phyloP scores from a whole-genome alignment of 2,888 invertebrate species.

The Eubasilissa splendida region DNA sequence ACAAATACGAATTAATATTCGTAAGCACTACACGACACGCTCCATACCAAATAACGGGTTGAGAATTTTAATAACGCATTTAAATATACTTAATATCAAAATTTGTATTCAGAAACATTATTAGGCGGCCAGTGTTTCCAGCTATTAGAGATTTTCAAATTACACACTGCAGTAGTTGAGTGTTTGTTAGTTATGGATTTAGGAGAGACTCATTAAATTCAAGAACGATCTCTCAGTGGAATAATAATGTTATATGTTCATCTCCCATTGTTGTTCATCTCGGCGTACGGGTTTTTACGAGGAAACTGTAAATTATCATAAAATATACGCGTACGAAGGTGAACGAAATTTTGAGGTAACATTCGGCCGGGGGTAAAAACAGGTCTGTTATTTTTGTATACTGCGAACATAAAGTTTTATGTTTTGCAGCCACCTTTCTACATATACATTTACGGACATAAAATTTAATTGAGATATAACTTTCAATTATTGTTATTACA shows the following conservation, averaged over 20 bases:
- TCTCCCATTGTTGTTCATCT: not conserved
- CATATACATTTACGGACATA: too few species aligned
- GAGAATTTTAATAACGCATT: not conserved
- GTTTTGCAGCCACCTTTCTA: too few species aligned
- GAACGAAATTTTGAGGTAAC: not conserved
- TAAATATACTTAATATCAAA: not conserved
- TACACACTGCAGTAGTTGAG: constrained; percentile 2
- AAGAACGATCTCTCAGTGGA: not conserved
- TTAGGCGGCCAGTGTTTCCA: constrained; percentile 10
- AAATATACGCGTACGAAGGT: not conserved
- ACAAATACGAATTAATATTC: not conserved
- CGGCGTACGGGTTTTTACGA: not conserved
- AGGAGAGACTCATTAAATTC: constrained; percentile 3
- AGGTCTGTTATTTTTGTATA: too few species aligned
- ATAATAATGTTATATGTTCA: constrained; percentile 10
- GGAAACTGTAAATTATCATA: constrained; percentile 12
- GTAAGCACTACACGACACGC: not conserved
- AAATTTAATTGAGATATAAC: too few species aligned
- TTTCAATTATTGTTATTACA: too few species aligned
- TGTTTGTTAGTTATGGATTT: not conserved
- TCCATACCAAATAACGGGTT: not conserved
- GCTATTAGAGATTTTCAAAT: constrained; percentile 19
- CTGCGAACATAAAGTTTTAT: too few species aligned
- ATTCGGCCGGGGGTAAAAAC: not conserved
- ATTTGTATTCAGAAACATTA: constrained; percentile 17